Evolutionary conservation across 2,113 vertebrate genomes (phyloP), one percentile per base, ranked within the genome.

Genomic region (Hemicordylus capensis): DNA sequence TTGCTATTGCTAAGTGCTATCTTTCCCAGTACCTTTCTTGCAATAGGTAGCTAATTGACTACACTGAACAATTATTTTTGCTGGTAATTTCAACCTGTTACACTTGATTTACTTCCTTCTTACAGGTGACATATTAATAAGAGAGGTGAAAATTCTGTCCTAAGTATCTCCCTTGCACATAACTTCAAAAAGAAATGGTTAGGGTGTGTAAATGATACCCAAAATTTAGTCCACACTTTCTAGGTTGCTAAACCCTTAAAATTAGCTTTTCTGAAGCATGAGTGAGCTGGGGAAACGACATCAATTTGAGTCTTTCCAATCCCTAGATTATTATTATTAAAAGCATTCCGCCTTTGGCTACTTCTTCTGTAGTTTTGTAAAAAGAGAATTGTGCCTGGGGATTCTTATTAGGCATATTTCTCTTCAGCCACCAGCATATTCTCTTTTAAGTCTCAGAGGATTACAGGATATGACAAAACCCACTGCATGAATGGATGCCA

Each of bases 241-340:
- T 92, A 24, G 31, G 69, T 22, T 48, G 26, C 48, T 78, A 87
- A 85, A 80, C 34, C 77, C 81, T 83, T 83, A 83, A 87, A 91
- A 89, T 69, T 24, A 90, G 34, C 54, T 92, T 90, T 31, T 66
- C 58, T 88, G 80, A 88, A 22, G 54, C 76, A 59, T 90, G 79
- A 72, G 74, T 86, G 22, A 70, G 75, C 77, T 92, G 69, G 69
- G 88, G 44, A 90, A 82, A 86, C 89, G 64, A 88, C 80, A 84
- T 81, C 51, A 85, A 56, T 88, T 76, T 89, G 73, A 87, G 37
- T 39, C 80, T 22, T 80, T 92, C 88, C 76, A 88, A 51, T 63
- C 44, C 48, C 61, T 83, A 76, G 74, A 76, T 93, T 92, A 89
- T 91, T 39, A 73, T n/a, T 87, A 48, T 84, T 37, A 85, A 82